Evolutionary conservation across 2,888 invertebrate species (phyloP).

Genomic region (Pandemis corylana): DNA sequence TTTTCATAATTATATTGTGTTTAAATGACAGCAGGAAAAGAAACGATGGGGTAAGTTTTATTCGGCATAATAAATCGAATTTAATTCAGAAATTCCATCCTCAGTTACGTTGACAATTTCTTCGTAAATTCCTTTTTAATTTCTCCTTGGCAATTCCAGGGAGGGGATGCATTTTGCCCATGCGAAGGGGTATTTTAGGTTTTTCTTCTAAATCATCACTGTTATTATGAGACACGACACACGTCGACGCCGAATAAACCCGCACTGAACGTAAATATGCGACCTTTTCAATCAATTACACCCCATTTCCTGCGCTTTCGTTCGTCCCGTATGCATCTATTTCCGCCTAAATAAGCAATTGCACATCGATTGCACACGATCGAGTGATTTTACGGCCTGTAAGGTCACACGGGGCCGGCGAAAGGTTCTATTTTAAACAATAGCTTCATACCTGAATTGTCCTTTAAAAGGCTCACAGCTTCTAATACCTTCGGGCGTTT

Average conservation of each 20-base stretch:
- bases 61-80: slow-evolving; percentile 43
- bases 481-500: slow-evolving; percentile 30
- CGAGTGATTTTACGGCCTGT: slow-evolving; percentile 69
- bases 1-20: slow-evolving; percentile 74
- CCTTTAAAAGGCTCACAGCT: slow-evolving; percentile 25
- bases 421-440: slow-evolving; percentile 66
- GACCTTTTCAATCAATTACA: slow-evolving; percentile 39
- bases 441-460: slow-evolving; percentile 44
- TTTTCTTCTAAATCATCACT: slow-evolving; percentile 48
- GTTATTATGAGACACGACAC: slow-evolving; percentile 31
- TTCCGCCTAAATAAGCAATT: slow-evolving; percentile 64
- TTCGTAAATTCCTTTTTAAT: slow-evolving; percentile 60
- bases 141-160: slow-evolving; percentile 78
- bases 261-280: slow-evolving; percentile 26
- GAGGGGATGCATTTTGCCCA: slow-evolving; percentile 83
- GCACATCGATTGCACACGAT: slow-evolving; percentile 77
- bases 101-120: slow-evolving; percentile 4
- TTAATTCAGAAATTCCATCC: slow-evolving; percentile 39
- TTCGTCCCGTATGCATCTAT: slow-evolving; percentile 38
- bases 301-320: slow-evolving; percentile 39
- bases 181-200: slow-evolving; percentile 79
- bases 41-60: slow-evolving; percentile 90
- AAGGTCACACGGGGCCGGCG: slow-evolving; percentile 65
- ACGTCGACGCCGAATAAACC: slow-evolving; percentile 38
- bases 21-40: slow-evolving; percentile 93